Evolutionary conservation across 2,888 invertebrate genomes (phyloP).

Genomic region (Linnaemya vulpina): DNA sequence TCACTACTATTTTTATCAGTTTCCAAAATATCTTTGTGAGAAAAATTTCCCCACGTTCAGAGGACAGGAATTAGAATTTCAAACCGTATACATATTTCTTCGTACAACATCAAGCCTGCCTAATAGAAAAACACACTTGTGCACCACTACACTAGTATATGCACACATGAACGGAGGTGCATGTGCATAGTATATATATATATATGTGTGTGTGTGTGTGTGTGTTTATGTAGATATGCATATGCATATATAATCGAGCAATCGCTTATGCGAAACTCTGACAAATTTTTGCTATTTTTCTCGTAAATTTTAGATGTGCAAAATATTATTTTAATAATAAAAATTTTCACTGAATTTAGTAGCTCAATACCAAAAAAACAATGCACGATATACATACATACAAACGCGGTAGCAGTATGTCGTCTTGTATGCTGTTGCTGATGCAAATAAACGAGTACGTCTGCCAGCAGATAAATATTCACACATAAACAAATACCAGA

Average conservation of each 20-base stretch:
- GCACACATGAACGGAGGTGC: not conserved
- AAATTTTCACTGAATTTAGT: slow-evolving; percentile 23
- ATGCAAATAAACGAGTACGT: not conserved
- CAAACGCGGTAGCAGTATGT: not conserved
- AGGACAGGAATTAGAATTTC: too few relatives aligned
- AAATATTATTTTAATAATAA: slow-evolving; percentile 21
- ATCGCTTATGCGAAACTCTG: not conserved
- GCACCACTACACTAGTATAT: not conserved
- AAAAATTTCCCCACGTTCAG: too few relatives aligned
- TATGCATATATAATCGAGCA: not conserved
- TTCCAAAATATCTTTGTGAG: too few relatives aligned
- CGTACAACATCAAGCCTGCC: too few relatives aligned
- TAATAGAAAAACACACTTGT: too few relatives aligned
- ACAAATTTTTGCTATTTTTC: not conserved
- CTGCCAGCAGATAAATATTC: slow-evolving; percentile 22
- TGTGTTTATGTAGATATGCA: not conserved
- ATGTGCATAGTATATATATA: not conserved
- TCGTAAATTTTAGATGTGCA: slow-evolving; percentile 1
- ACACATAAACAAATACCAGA: slow-evolving; percentile 17
- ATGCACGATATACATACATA: slow-evolving; percentile 18
- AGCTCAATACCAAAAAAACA: slow-evolving; percentile 51
- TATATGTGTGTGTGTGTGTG: not conserved
- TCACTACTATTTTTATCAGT: too few relatives aligned
- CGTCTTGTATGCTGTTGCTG: not conserved
- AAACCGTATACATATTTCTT: too few relatives aligned